A percentile compares a stretch with the other conserved stretches of the same genome.
Evolutionary conservation across 2,797 vertebrate genomes (phyloP).

Genomic region (Graptemys geographica): DNA sequence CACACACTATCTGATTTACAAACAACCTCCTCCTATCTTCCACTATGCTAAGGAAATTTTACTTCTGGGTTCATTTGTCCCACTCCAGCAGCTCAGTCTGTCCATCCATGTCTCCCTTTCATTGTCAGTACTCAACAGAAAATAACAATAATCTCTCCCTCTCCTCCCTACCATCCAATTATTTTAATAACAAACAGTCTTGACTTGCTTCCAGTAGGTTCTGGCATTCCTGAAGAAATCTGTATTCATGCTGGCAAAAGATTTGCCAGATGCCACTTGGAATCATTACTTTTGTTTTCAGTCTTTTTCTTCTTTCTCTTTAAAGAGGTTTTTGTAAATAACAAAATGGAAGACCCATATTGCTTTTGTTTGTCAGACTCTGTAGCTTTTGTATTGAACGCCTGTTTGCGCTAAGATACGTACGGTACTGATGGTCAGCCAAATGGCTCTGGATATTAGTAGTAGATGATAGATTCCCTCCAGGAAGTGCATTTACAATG

Average conservation of each 20-base stretch:
- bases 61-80: not conserved
- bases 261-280: not conserved
- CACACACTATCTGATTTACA: accelerated
- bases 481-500: not conserved
- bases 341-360: constrained; percentile 1
- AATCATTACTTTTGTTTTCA: not conserved
- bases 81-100: not conserved
- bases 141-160: not conserved
- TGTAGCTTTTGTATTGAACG: constrained; percentile 22
- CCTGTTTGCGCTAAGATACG: constrained; percentile 37
- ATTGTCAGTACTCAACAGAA: not conserved
- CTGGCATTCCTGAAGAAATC: constrained; percentile 14
- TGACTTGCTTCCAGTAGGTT: constrained; percentile 6
- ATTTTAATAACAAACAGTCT: not conserved
- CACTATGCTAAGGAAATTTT: not conserved
- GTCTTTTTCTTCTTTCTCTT: not conserved
- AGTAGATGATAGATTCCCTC: not conserved
- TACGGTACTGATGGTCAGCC: not conserved
- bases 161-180: not conserved
- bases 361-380: constrained; percentile 29
- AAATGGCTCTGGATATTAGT: not conserved
- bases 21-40: not conserved
- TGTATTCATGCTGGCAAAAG: not conserved
- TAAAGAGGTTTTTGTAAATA: constrained; percentile 28
- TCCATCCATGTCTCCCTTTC: not conserved